Evolutionary conservation across 1,140 invertebrate genomes (phyloP), one percentile per base, ranked within the genome.

Genomic region (Calliphora vicina): DNA sequence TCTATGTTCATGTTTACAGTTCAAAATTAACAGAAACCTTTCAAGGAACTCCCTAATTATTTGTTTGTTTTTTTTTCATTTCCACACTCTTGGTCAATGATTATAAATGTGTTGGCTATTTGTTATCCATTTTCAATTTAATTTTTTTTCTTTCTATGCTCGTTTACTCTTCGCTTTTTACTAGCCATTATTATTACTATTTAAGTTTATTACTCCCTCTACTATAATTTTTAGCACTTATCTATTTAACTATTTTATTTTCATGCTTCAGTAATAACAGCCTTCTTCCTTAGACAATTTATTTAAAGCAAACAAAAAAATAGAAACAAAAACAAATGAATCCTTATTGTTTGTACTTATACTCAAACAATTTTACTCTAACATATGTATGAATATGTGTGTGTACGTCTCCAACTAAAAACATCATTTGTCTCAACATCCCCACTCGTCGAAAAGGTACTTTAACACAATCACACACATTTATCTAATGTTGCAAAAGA

Each of bases 381-480:
- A 57, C 15, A 57, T 6, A 57, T 1, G 1, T 12, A 45, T 12
- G 15, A 45, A 45, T 1, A n/a, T n/a, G n/a, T n/a, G n/a, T n/a
- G n/a, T n/a, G n/a, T n/a, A n/a, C n/a, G n/a, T n/a, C n/a, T n/a
- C n/a, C n/a, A n/a, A n/a, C n/a, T 35, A 35, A 35, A 35, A 35
- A 35, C 35, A 35, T 35, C 17, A 76, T 76, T 76, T 76, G 73
- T 76, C 73, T 76, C 72, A 42, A 76, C 73, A 76, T 35, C 73
- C 73, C 73, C 73, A 76, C 73, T 76, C 73, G 72, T 27, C 72
- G 15, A 76, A 26, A 76, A 76, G 73, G 73, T 76, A 76, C 73
- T 42, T 76, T 76, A 42, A 42, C 29, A 76, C 73, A 76, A 76
- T 76, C 73, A 35, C 73, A 42, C 29, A 35, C 73, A 76, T 76